Evolutionary conservation across 2,113 vertebrate genomes (phyloP).

Genomic region (Egretta garzetta): DNA sequence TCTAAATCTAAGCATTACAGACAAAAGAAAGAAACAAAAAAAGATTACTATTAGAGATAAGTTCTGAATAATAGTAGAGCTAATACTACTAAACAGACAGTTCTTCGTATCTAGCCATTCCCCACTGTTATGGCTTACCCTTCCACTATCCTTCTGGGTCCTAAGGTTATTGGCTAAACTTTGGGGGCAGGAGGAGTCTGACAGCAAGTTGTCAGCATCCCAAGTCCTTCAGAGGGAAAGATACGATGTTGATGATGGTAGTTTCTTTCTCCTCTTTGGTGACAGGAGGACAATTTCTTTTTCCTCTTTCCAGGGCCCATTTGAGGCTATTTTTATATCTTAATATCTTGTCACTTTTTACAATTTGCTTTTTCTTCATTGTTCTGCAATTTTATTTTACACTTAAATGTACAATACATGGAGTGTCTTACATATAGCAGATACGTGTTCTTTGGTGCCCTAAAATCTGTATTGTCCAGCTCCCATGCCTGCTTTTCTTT

Average conservation of each 20-base stretch:
- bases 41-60: background rate
- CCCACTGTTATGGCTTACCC: background rate
- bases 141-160: background rate
- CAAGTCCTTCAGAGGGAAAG: background rate
- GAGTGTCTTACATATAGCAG: background rate
- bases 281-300: background rate
- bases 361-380: background rate
- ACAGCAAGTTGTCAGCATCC: background rate
- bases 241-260: background rate
- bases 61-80: background rate
- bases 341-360: background rate
- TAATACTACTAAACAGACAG: background rate
- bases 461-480: background rate
- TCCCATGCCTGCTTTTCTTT: background rate
- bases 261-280: background rate
- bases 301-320: background rate
- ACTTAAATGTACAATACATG: rapidly evolving
- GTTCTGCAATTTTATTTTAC: background rate
- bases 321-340: background rate
- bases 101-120: background rate
- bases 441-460: background rate
- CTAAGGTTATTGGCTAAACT: background rate
- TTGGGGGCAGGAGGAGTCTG: background rate
- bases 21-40: background rate
- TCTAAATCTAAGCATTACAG: background rate